Evolutionary conservation across 2,888 invertebrate genomes (phyloP).

Genomic region (Morpho deidamia): DNA sequence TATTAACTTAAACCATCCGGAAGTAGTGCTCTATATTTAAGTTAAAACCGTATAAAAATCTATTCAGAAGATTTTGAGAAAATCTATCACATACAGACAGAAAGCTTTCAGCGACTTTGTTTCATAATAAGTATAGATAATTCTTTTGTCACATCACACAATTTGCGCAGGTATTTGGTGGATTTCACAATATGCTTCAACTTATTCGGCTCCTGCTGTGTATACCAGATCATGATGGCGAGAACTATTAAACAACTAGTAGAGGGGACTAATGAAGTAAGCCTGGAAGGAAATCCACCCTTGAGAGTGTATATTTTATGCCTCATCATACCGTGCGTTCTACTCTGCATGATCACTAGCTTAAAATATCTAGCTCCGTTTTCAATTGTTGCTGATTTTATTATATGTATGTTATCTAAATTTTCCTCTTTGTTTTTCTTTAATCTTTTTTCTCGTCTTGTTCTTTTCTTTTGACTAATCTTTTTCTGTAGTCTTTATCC

Average conservation of each 20-base stretch:
- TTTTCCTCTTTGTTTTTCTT: too few relatives aligned
- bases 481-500: too few relatives aligned
- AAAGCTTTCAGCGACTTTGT: too few relatives aligned
- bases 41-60: too few relatives aligned
- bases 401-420: slow-evolving; percentile 33
- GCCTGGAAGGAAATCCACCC: slow-evolving; percentile 24
- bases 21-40: too few relatives aligned
- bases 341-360: slow-evolving; percentile 41
- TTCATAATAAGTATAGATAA: too few relatives aligned
- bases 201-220: slow-evolving; percentile 42
- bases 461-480: too few relatives aligned
- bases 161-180: slow-evolving; percentile 32
- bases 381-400: slow-evolving; percentile 41
- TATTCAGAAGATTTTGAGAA: too few relatives aligned
- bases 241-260: slow-evolving; percentile 39
- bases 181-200: slow-evolving; percentile 37
- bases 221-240: slow-evolving; percentile 39
- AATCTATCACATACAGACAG: too few relatives aligned
- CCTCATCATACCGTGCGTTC: slow-evolving; percentile 36
- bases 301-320: slow-evolving; percentile 32
- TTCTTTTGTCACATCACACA: too few relatives aligned
- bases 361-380: slow-evolving; percentile 49
- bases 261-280: slow-evolving; percentile 25
- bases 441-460: too few relatives aligned
- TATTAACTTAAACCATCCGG: too few relatives aligned